A percentile compares a stretch with the other conserved stretches of the same genome.
These are phyloP conservation scores for Glareola pratincola DNA, from an alignment of 2,113 vertebrate species.

Conservation along the genomic window DNA sequence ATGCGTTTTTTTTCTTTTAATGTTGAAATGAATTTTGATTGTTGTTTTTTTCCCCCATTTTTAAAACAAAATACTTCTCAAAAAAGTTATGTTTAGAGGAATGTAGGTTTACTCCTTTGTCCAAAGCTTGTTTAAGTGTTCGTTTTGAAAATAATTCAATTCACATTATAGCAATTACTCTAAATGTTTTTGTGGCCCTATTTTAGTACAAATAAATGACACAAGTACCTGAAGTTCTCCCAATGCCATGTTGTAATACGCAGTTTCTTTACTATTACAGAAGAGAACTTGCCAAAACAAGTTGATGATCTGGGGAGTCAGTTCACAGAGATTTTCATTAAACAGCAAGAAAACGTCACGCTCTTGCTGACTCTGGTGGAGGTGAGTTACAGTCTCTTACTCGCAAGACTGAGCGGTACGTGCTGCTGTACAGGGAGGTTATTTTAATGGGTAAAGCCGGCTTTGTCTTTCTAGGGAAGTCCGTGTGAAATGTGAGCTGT, in stretches of 20 bases:
- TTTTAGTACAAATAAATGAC: background rate
- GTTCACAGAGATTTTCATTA: conserved; percentile 92
- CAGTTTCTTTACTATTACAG: conserved; percentile 72
- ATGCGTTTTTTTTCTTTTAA: background rate
- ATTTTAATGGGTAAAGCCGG: background rate
- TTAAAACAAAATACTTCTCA: background rate
- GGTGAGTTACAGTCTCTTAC: conserved; percentile 68
- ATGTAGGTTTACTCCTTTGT: background rate
- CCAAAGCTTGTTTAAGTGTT: background rate
- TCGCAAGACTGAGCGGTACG: background rate
- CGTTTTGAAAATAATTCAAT: background rate
- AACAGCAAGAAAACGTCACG: conserved; percentile 90
- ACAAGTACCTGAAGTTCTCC: background rate
- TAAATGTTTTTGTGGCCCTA: background rate
- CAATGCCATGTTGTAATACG: background rate
- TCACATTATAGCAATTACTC: background rate
- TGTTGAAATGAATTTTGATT: background rate
- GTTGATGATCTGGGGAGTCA: conserved; percentile 89
- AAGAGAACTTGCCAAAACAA: conserved; percentile 87
- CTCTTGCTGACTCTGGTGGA: conserved; percentile 88
- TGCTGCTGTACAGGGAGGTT: background rate
- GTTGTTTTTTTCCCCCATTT: background rate
- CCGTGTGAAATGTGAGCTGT: background rate
- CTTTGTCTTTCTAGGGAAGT: no score
- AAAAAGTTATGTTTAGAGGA: background rate